Base-by-base conservation (phyloP, 2,888 invertebrate genomes). In the Neocrepidodera transversa region DNA sequence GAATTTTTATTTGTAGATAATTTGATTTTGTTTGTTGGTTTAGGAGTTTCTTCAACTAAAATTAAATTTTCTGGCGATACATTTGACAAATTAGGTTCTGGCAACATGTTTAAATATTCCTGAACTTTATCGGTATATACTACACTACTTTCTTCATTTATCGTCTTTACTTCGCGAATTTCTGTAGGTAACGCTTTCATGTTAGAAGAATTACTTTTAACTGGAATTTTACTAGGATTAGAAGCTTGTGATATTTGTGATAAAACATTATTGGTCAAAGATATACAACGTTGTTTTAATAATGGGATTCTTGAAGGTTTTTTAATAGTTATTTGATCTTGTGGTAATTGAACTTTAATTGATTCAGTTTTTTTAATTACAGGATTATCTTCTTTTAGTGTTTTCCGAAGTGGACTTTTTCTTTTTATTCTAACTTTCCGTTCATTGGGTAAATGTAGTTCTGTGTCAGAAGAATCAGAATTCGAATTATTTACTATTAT, bases 281-380 rank as follows among this genome's bases (percentile, higher is more conserved):
- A 68, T 28, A 73, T 56, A 1, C 76, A 74, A 52, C 70, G 70
- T 65, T 77, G 77, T 35, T 75, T 66, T 1, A 73, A 75, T 57
- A 80, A 68, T 40, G 79, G 79, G 50, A 80, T 80, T 68, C 68
- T 76, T 0, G 80, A 80, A 2, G 74, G 74, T 59, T 70, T 71
- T 58, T 68, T 72, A 17, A 71, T 60, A 1, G 70, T 70, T 8
- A 66, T 68, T 62, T 74, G 73, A 58, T 74, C 74, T 71, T 75
- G 76, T 3, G 74, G 68, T 49, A 76, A 66, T 69, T 76, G 77
- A 18, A 75, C 70, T 58, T 72, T 76, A 1, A 75, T 75, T 28
- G 75, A 72, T 11, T 63, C 69, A 69, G 71, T 17, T 26, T 16
- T 10, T 3, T 17, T 11, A 32, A 26, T 35, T 17, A 2, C 20